Conservation (phyloP, 23 tunicate genomes). For the Trididemnum miniatum region DNA sequence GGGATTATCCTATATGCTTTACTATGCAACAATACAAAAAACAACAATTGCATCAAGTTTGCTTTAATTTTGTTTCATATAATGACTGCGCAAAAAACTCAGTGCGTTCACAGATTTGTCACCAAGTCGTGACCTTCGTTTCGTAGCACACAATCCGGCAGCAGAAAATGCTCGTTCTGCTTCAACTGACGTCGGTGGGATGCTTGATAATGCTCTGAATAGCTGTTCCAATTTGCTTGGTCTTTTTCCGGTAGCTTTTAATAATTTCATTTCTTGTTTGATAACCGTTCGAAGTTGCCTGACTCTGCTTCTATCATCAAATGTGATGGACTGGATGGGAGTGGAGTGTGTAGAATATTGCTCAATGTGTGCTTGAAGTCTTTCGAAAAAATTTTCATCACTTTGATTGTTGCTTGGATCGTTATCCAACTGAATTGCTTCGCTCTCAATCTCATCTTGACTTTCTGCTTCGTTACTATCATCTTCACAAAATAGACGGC, state of each 20-base stretch:
- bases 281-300: constrained; percentile 21
- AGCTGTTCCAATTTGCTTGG: constrained; percentile 40
- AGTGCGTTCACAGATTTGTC: constrained; percentile 26
- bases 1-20: neutral
- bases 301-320: constrained; percentile 23
- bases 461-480: constrained; percentile 19
- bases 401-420: constrained; percentile 5
- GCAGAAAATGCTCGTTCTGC: constrained; percentile 45
- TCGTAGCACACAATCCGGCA: constrained; percentile 25
- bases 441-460: constrained; percentile 7
- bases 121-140: constrained; percentile 26
- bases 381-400: neutral
- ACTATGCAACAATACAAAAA: neutral
- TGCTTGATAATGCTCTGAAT: constrained; percentile 20
- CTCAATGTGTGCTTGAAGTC: constrained; percentile 18
- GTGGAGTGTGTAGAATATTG: constrained; percentile 9
- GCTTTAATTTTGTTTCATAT: constrained; percentile 24
- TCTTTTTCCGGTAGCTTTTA: constrained; percentile 40
- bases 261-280: constrained; percentile 26
- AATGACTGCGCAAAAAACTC: constrained; percentile 38
- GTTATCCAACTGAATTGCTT: constrained; percentile 13
- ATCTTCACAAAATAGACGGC: constrained; percentile 8
- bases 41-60: constrained; percentile 12
- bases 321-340: neutral
- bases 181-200: constrained; percentile 36